phyloP scores from a whole-genome alignment of 1,140 invertebrate species.

The Diabrotica virgifera region DNA sequence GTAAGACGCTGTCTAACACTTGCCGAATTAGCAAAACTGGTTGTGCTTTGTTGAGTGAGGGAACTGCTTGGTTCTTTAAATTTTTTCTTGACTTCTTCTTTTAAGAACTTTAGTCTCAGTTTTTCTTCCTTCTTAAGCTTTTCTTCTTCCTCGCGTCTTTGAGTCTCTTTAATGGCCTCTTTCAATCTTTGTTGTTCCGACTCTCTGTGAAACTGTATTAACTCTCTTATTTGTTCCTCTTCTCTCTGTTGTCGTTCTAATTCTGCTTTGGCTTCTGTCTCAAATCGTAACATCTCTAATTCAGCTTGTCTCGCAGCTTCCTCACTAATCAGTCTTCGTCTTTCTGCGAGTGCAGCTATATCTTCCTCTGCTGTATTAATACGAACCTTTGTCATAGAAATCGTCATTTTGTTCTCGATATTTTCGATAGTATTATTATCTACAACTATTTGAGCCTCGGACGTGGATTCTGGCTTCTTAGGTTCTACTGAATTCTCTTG shows the following conservation, averaged over 20 bases:
- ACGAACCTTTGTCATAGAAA: slow-evolving; percentile 65
- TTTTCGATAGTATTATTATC: slow-evolving; percentile 3
- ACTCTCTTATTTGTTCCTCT: slow-evolving; percentile 73
- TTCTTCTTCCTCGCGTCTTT: slow-evolving; percentile 68
- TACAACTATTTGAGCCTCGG: not conserved
- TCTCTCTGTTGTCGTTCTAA: slow-evolving; percentile 72
- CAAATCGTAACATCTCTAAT: slow-evolving; percentile 70
- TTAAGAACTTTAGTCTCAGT: slow-evolving; percentile 64
- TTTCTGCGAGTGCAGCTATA: slow-evolving; percentile 83
- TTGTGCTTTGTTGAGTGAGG: slow-evolving; percentile 66
- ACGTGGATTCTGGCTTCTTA: not conserved
- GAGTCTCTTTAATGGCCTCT: slow-evolving; percentile 56
- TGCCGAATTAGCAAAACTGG: slow-evolving; percentile 51
- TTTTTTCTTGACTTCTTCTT: slow-evolving; percentile 74
- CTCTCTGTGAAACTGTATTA: slow-evolving; percentile 72
- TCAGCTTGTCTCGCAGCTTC: slow-evolving; percentile 84
- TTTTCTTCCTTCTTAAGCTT: slow-evolving; percentile 61
- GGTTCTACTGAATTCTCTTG: too few relatives aligned
- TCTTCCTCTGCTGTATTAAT: slow-evolving; percentile 88
- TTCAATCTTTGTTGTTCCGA: slow-evolving; percentile 74
- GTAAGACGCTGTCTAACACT: slow-evolving; percentile 57
- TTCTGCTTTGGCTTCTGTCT: slow-evolving; percentile 70
- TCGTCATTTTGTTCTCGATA: slow-evolving; percentile 46
- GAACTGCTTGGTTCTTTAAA: slow-evolving; percentile 80
- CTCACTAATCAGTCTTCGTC: slow-evolving; percentile 75